Evolutionary conservation across 1,140 invertebrate species (phyloP).

Genomic region (Trichonephila clavipes): DNA sequence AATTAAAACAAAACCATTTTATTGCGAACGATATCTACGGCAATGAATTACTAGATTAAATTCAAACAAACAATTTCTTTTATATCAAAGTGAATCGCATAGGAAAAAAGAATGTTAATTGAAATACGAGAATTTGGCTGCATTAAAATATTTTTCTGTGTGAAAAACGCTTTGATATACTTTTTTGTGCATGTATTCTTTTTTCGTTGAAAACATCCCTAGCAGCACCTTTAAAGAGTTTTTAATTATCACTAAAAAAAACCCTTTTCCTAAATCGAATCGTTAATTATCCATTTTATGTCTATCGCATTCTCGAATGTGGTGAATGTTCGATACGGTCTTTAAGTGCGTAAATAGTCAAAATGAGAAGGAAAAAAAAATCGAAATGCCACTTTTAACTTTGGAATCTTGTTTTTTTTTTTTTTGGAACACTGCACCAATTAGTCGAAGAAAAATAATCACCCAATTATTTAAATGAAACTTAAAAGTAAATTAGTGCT

Average conservation of each 20-base stretch:
- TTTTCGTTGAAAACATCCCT: background rate
- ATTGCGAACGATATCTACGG: background rate
- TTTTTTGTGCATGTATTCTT: background rate
- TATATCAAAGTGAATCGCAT: background rate
- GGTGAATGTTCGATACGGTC: background rate
- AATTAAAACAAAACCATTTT: background rate
- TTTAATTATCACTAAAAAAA: conserved; percentile 25
- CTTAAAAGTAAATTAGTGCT: background rate
- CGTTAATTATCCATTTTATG: conserved; percentile 34
- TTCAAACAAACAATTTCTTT: background rate
- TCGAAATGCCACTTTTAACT: background rate
- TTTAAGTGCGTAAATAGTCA: background rate
- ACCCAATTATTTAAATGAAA: background rate
- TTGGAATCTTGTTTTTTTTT: background rate
- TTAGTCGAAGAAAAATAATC: background rate
- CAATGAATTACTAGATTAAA: conserved; percentile 5
- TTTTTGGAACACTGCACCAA: background rate
- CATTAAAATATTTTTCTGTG: background rate
- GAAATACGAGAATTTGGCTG: background rate
- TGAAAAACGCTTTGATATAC: background rate
- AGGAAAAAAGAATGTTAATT: background rate
- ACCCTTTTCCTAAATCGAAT: background rate
- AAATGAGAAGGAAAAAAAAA: background rate
- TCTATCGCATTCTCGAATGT: background rate
- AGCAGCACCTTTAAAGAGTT: background rate